phyloP scores from a whole-genome alignment of 64 coral and sea anemone genomes.

The Montipora sp. region DNA sequence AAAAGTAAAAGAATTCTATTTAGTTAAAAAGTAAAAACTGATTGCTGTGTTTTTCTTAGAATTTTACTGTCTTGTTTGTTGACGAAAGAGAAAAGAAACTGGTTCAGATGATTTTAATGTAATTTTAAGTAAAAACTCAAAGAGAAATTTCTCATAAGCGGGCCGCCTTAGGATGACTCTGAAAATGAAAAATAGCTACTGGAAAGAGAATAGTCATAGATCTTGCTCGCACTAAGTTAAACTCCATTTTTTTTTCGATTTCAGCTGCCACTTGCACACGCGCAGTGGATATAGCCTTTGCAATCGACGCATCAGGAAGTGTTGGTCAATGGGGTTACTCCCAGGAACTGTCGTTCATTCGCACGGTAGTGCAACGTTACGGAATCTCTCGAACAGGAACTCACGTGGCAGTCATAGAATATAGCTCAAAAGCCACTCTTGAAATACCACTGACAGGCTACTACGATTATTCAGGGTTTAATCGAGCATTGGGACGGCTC shows the following conservation, averaged over 20 bases:
- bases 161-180: no score
- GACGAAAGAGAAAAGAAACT: no score
- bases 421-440: slow-evolving; percentile 6
- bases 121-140: no score
- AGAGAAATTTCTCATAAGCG: no score
- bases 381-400: slow-evolving; percentile 38
- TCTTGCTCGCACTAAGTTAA: no score
- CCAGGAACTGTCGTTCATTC: slow-evolving; percentile 44
- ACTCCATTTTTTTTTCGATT: not conserved
- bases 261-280: slow-evolving; percentile 22
- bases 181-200: no score
- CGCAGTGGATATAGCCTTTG: slow-evolving; percentile 48
- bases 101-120: no score
- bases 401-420: slow-evolving; percentile 51
- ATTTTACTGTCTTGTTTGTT: no score
- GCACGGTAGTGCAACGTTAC: not conserved
- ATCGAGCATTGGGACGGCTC: not conserved
- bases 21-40: no score
- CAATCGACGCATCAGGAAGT: slow-evolving; percentile 57
- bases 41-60: no score
- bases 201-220: no score
- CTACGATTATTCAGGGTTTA: not conserved
- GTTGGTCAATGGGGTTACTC: slow-evolving; percentile 37
- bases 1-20: no score
- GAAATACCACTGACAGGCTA: slow-evolving; percentile 3